Conservation (phyloP, 2,888 invertebrate genomes). For the Drosophila lacicola region DNA sequence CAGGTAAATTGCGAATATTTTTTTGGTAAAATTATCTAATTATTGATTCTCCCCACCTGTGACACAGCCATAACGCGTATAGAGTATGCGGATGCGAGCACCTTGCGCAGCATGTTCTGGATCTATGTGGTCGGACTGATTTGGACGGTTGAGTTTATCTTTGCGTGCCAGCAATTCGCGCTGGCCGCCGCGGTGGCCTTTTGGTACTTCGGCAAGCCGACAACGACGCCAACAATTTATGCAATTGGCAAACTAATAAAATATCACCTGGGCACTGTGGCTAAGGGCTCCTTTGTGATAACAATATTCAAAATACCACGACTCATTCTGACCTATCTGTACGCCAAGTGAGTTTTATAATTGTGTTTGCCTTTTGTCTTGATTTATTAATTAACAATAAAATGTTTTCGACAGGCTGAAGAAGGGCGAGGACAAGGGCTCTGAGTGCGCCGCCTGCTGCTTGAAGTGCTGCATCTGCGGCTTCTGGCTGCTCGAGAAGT, state of each 20-base stretch:
- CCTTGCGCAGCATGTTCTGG: slow-evolving; percentile 98
- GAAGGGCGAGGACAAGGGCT: slow-evolving; percentile 89
- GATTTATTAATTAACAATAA: background rate
- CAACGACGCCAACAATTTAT: slow-evolving; percentile 87
- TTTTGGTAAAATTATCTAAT: background rate
- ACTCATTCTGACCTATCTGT: slow-evolving; percentile 94
- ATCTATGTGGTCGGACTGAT: slow-evolving; percentile 94
- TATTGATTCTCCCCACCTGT: slow-evolving; percentile 46
- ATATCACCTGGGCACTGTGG: slow-evolving; percentile 97
- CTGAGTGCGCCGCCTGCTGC: slow-evolving; percentile 90
- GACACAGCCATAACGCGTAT: slow-evolving; percentile 88
- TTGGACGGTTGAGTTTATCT: slow-evolving; percentile 97
- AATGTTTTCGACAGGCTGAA: slow-evolving; percentile 87
- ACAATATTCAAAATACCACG: slow-evolving; percentile 96
- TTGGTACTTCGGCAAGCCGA: slow-evolving; percentile 95
- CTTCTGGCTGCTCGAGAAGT: slow-evolving; percentile 95
- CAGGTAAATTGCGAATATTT: background rate
- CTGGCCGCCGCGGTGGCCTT: slow-evolving; percentile 96
- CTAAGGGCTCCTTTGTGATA: slow-evolving; percentile 96
- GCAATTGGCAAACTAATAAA: slow-evolving; percentile 90
- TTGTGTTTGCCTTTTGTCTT: background rate
- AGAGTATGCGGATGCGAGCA: slow-evolving; percentile 91
- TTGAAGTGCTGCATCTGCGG: slow-evolving; percentile 95
- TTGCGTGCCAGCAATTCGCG: slow-evolving; percentile 97
- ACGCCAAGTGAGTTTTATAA: slow-evolving; percentile 90